Conservation (phyloP, 2,888 invertebrate species). For the Malachius bipustulatus region DNA sequence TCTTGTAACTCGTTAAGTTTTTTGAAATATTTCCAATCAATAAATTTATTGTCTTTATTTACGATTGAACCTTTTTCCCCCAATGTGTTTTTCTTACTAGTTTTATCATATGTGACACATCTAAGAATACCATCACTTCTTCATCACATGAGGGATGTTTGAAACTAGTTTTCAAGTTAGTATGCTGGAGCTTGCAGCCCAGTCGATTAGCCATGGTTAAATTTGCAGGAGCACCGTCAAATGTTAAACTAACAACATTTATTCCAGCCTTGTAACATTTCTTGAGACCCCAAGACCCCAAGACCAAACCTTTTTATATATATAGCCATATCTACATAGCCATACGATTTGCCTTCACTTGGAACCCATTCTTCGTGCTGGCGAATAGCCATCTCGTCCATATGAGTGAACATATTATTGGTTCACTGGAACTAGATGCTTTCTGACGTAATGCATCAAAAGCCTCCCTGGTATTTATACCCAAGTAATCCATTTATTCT, state of each 20-base stretch:
- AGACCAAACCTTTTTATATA: too few relatives aligned
- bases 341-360: too few relatives aligned
- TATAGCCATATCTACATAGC: too few relatives aligned
- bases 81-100: constrained; percentile 8
- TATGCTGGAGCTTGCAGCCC: constrained; percentile 1
- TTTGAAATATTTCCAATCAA: too few relatives aligned
- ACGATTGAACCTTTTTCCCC: constrained; percentile 4
- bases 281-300: too few relatives aligned
- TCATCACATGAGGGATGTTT: constrained; percentile 4
- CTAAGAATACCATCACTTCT: constrained; percentile 8
- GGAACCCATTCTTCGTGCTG: too few relatives aligned
- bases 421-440: background rate
- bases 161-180: constrained; percentile 6
- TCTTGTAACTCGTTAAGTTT: constrained; percentile 19
- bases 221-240: constrained; percentile 13
- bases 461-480: constrained; percentile 21
- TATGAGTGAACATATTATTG: too few relatives aligned
- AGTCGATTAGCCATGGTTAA: constrained; percentile 5
- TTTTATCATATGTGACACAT: constrained; percentile 9
- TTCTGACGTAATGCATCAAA: constrained; percentile 18
- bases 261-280: constrained; percentile 6
- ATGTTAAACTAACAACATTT: constrained; percentile 11
- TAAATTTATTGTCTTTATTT: too few relatives aligned
- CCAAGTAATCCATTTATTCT: constrained; percentile 22
- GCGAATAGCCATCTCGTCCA: too few relatives aligned